A percentile compares a stretch with the other conserved stretches of the same genome.
Conservation (phyloP, 2,888 invertebrate genomes). For the Masnerella sp. region DNA sequence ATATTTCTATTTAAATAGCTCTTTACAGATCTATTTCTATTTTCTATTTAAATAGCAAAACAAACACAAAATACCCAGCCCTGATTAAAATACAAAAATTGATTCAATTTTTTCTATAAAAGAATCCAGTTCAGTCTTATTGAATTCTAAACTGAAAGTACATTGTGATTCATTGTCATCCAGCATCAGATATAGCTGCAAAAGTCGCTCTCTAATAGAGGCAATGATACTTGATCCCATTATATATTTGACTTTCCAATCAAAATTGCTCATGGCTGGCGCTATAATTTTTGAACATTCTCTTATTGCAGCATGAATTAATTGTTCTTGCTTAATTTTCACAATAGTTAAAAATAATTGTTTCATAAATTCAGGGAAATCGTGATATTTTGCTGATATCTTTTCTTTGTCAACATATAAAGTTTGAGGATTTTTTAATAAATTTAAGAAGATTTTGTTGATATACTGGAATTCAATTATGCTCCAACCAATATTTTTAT, state of each 20-base stretch:
- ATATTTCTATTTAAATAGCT: too few species aligned
- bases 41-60: too few species aligned
- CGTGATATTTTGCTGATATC: conserved; percentile 71
- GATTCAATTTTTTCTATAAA: conserved; percentile 68
- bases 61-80: too few species aligned
- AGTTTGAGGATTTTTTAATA: too few species aligned
- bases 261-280: conserved; percentile 77
- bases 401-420: too few species aligned
- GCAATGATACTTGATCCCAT: conserved; percentile 79
- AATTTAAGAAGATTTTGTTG: too few species aligned
- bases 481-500: too few species aligned
- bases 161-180: conserved; percentile 65
- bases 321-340: conserved; percentile 67
- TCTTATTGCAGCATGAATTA: conserved; percentile 67
- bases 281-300: conserved; percentile 70
- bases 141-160: conserved; percentile 69
- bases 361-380: conserved; percentile 70
- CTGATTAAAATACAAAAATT: too few species aligned
- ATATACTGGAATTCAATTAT: too few species aligned
- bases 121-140: conserved; percentile 70
- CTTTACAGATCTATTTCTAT: too few species aligned
- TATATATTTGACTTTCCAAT: conserved; percentile 80
- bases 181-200: conserved; percentile 77
- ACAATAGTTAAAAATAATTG: conserved; percentile 67
- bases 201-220: conserved; percentile 77